Conservation (phyloP, 1,140 invertebrate genomes). For the Frieseomelitta varia region DNA sequence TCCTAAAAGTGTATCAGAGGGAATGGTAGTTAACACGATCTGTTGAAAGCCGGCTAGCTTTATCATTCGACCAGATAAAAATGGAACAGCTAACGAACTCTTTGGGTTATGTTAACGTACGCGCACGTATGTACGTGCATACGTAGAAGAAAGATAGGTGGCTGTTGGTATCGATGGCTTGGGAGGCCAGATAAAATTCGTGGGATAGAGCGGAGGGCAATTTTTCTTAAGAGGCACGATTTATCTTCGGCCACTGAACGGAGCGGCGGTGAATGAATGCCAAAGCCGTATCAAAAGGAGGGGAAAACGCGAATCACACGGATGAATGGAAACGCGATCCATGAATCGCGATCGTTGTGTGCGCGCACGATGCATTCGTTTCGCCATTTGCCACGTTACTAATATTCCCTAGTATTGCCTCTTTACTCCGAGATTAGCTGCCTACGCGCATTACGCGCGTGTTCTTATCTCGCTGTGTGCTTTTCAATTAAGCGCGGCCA, state of each 20-base stretch:
- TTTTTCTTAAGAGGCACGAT: slow-evolving; percentile 62
- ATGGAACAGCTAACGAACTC: slow-evolving; percentile 52
- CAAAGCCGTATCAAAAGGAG: slow-evolving; percentile 44
- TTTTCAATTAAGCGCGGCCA: background rate
- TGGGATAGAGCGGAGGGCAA: slow-evolving; percentile 36
- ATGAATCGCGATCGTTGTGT: slow-evolving; percentile 44
- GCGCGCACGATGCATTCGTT: background rate
- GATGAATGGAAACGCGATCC: slow-evolving; percentile 51
- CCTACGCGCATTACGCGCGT: background rate
- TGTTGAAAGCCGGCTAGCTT: background rate
- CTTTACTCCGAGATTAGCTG: background rate
- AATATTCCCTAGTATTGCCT: slow-evolving; percentile 29
- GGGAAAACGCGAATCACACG: slow-evolving; percentile 60
- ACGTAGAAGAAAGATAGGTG: slow-evolving; percentile 20
- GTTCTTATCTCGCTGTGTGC: background rate
- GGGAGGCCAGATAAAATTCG: slow-evolving; percentile 56
- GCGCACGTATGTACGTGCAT: too few species aligned
- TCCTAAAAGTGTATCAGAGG: background rate
- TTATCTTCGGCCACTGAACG: slow-evolving; percentile 57
- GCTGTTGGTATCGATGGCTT: slow-evolving; percentile 43
- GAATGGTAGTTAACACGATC: background rate
- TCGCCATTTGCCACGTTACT: background rate
- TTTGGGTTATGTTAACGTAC: slow-evolving; percentile 51
- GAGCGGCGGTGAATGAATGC: slow-evolving; percentile 37
- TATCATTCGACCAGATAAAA: slow-evolving; percentile 44